Evolutionary conservation across 2,888 invertebrate species (phyloP), one percentile per base, ranked within the genome.

Genomic region (Pasiphila rectangulata): DNA sequence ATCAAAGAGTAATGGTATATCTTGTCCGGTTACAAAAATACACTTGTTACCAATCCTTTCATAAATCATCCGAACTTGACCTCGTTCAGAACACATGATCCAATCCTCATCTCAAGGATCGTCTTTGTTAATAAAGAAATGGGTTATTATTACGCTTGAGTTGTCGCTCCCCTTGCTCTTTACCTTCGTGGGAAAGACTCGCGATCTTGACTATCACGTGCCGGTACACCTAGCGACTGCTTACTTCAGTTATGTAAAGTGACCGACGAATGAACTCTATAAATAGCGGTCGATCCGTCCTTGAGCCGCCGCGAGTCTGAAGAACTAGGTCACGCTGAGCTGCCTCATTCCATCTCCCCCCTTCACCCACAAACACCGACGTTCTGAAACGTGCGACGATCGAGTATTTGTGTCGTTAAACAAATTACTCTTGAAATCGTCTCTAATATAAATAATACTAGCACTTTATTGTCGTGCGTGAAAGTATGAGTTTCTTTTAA

Each of bases 201-300:
- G 64, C 50, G 61, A 38, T 39, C 27, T 40, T 25, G 21, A 45
- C 58, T 58, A 71, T 79, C 75, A 78, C 79, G 80, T 76, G 77
- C 61, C 60, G 61, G 63, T 74, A 69, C 76, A 78, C 77, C 73
- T 78, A 77, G 77, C 64, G 67, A 71, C 70, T 61, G 63, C 66
- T 72, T 69, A 67, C 73, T 77, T 76, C 73, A 73, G 80, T 85
- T 85, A 83, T 83, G 83, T 83, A 84, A 84, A 84, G 76, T 74
- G 72, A 80, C 77, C 73, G 74, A 72, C 78, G 75, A 82, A 77
- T 83, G 78, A 79, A 80, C 79, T 79, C 79, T 87, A 86, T 85
- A 82, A 86, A 88, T 88, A 86, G 83, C 84, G 79, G 79, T 74
- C 82, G 80, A 81, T 83, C 78, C 79, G 88, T 86, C 88, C 87